phyloP scores from a whole-genome alignment of 2,113 vertebrate genomes.

The Protobothrops flavoviridis region DNA sequence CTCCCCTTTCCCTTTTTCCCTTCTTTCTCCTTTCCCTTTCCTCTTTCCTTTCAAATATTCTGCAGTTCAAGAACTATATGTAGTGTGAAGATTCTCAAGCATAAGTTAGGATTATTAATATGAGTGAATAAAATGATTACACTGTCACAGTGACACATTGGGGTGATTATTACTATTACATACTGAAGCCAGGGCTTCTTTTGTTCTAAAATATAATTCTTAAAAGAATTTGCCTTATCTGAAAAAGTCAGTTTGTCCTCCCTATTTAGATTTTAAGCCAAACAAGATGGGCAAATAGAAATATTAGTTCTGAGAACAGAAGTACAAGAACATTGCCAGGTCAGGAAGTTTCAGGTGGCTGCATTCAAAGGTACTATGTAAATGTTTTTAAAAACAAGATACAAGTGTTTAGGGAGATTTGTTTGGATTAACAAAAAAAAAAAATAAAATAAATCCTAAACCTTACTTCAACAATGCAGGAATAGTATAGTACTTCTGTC shows the following conservation, averaged over 20 bases:
- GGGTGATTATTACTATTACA: conserved; percentile 8
- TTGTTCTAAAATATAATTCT: conserved; percentile 9
- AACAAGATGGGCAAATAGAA: not conserved
- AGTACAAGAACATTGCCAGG: not conserved
- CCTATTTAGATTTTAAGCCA: not conserved
- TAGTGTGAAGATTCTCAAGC: not conserved
- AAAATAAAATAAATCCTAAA: not conserved
- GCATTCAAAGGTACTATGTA: not conserved
- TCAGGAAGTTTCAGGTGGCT: not conserved
- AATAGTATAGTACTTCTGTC: not conserved
- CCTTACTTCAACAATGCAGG: not conserved
- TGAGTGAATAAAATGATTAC: conserved; percentile 5
- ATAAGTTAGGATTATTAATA: conserved; percentile 20
- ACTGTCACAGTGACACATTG: not conserved
- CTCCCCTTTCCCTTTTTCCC: not conserved
- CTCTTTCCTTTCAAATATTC: not conserved
- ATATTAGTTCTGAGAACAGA: not conserved
- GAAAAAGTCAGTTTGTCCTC: not conserved
- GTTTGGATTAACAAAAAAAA: not conserved
- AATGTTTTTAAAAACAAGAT: not conserved
- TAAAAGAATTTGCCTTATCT: not conserved
- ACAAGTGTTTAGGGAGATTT: not conserved
- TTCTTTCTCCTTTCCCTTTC: not conserved
- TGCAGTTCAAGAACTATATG: conserved; percentile 9
- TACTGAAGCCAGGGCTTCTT: not conserved